A percentile compares a stretch with the other conserved stretches of the same genome.
phyloP scores from a whole-genome alignment of 2,113 vertebrate species.

The Argyrosomus japonicus region DNA sequence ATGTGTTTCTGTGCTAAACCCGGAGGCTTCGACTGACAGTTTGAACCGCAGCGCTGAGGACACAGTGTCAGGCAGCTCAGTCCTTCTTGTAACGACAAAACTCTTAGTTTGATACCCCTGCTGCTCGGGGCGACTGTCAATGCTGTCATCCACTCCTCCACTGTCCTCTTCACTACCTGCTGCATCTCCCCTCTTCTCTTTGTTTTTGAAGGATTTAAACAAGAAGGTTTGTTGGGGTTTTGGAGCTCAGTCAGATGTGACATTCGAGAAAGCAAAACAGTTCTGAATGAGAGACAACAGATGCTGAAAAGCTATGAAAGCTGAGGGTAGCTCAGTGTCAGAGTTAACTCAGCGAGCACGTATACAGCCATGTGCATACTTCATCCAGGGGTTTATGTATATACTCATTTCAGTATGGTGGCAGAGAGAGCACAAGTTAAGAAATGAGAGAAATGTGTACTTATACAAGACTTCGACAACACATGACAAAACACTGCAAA shows the following conservation, averaged over 20 bases:
- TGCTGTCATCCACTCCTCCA: conserved; percentile 39
- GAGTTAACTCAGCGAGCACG: conserved; percentile 15
- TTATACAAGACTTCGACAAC: not conserved
- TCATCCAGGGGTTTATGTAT: not conserved
- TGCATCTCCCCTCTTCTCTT: not conserved
- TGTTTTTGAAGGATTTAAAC: conserved; percentile 41
- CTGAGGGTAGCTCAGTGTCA: conserved; percentile 23
- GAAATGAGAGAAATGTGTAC: not conserved
- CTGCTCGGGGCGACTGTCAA: conserved; percentile 59
- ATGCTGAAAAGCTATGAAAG: not conserved
- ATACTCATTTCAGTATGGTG: not conserved
- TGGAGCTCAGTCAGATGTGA: conserved; percentile 18
- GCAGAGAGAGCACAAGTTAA: not conserved
- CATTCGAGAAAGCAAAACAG: conserved; percentile 34
- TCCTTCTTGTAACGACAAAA: conserved; percentile 38
- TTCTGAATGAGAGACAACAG: conserved; percentile 20
- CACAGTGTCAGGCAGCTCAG: conserved; percentile 34
- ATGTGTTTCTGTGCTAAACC: not conserved
- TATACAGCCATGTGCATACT: not conserved
- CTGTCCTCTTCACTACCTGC: conserved; percentile 46
- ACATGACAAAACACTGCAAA: not conserved
- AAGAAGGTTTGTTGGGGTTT: conserved; percentile 5
- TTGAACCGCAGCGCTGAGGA: conserved; percentile 34
- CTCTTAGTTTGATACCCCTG: conserved; percentile 53
- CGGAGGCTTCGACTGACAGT: conserved; percentile 35